Evolutionary conservation across 2,888 invertebrate species (phyloP), one percentile per base, ranked within the genome.

Genomic region (Drosophila prolongata): DNA sequence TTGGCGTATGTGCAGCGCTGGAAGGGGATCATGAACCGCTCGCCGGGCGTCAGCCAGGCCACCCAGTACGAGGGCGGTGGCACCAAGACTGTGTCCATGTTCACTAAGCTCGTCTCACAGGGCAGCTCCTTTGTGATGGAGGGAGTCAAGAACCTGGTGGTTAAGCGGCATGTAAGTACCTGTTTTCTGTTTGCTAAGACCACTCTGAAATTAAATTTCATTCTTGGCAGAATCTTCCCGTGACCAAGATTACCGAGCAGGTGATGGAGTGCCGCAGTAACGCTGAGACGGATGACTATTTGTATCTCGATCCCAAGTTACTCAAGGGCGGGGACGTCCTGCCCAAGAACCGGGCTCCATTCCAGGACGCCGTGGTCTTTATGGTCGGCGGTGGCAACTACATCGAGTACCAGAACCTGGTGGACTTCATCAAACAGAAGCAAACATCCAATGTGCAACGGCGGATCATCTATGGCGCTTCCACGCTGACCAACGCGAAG

Each of bases 101-200:
- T 99, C 93, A 98, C 98, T 9, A 99, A 99, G 92, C 94, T 99
- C 60, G 97, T 99, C 87, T 97, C 97, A 9, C 98, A 99, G 91
- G 98, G 99, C 24, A 99, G 99, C 0, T 97, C 98, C 38, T 99
- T 99, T 92, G 98, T 99, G 0, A 99, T 99, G 99, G 99, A 99
- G 93, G 99, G 99, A 40, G 99, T 99, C 1, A 98, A 99, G 93
- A 99, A 99, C 94, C 95, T 99, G 87, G 99, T 99, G 16, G 97
- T 99, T 9, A 99, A 99, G 93, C 96, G 97, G 93, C 99, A 99
- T 93, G 97, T 97, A 92, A 95, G 95, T 47, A n/a, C 5, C 1
- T 10, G 30, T 3, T 1, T n/a, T 24, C 9, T 3, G 0, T 2
- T 2, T 27, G 0, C 1, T 24, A 44, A 3, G 3, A 1, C n/a